Percentiles rank a stretch among this genome's conserved stretches.
Conservation (phyloP, 2,113 vertebrate species). For the Melanocharis versteri region DNA sequence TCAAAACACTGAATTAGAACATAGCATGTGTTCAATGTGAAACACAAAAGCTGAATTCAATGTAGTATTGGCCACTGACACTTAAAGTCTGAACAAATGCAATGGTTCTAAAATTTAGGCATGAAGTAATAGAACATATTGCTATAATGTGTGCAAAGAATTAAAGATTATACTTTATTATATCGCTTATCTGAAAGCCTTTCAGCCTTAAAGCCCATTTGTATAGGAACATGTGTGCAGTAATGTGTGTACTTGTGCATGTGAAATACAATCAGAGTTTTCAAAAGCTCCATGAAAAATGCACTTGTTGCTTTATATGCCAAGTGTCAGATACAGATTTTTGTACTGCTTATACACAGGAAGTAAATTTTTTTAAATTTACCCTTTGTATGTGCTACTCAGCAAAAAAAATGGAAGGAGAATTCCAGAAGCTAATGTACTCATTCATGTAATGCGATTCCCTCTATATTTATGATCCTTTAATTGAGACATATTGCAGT, state of each 20-base stretch:
- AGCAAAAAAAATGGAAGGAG: neutral
- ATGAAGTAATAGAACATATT: neutral
- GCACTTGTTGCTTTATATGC: neutral
- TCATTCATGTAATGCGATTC: neutral
- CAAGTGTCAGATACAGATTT: neutral
- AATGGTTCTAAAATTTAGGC: neutral
- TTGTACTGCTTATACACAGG: neutral
- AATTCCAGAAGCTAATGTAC: neutral
- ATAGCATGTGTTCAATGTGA: slow-evolving; percentile 34
- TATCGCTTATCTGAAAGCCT: neutral
- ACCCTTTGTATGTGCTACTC: neutral
- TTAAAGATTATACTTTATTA: neutral
- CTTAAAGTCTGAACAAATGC: slow-evolving; percentile 6
- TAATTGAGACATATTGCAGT: slow-evolving; percentile 17
- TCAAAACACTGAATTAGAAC: slow-evolving; percentile 51
- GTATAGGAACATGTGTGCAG: neutral
- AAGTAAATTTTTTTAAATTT: neutral
- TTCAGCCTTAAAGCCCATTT: neutral
- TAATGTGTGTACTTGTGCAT: neutral
- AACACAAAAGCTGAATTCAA: slow-evolving; percentile 43
- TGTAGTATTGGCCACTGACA: neutral
- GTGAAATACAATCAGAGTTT: neutral
- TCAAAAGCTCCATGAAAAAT: neutral
- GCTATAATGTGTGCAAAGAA: neutral
- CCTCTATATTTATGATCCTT: neutral